These are phyloP conservation scores for Cyclopterus lumpus DNA, from an alignment of 2,797 vertebrate genomes.

Conservation along the genomic window DNA sequence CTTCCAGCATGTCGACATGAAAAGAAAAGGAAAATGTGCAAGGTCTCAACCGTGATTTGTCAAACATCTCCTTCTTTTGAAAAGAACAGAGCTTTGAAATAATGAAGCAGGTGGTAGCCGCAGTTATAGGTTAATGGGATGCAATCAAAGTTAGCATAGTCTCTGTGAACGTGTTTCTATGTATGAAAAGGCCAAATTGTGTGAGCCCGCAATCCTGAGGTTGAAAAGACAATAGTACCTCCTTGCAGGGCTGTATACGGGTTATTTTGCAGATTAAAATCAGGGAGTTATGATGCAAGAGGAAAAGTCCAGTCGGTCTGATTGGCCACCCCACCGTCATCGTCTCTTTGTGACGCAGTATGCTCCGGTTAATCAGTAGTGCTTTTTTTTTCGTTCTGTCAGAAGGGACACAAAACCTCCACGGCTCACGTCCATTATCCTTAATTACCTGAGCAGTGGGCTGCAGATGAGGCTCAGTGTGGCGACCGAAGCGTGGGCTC, in stretches of 20 bases:
- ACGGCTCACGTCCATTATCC: constrained; percentile 65
- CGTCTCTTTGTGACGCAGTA: constrained; percentile 49
- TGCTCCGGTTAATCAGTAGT: constrained; percentile 65
- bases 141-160: constrained; percentile 40
- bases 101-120: constrained; percentile 5
- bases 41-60: constrained; percentile 8
- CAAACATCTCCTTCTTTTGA: constrained; percentile 34
- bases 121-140: constrained; percentile 51
- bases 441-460: constrained; percentile 72
- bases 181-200: constrained; percentile 32
- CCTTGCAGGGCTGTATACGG: neutral
- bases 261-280: neutral
- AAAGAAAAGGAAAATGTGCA: constrained; percentile 29
- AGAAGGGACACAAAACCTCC: constrained; percentile 55
- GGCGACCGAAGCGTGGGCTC: constrained; percentile 15
- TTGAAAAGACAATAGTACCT: constrained; percentile 10
- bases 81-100: constrained; percentile 27
- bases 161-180: constrained; percentile 30
- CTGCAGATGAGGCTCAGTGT: constrained; percentile 56
- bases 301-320: constrained; percentile 27
- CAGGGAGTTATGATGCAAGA: constrained; percentile 26
- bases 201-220: neutral
- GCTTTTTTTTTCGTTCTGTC: constrained; percentile 64
- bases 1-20: constrained; percentile 23
- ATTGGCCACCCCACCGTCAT: constrained; percentile 33